Evolutionary conservation across 2,888 invertebrate genomes (phyloP).

Genomic region (Coenonympha arcania): DNA sequence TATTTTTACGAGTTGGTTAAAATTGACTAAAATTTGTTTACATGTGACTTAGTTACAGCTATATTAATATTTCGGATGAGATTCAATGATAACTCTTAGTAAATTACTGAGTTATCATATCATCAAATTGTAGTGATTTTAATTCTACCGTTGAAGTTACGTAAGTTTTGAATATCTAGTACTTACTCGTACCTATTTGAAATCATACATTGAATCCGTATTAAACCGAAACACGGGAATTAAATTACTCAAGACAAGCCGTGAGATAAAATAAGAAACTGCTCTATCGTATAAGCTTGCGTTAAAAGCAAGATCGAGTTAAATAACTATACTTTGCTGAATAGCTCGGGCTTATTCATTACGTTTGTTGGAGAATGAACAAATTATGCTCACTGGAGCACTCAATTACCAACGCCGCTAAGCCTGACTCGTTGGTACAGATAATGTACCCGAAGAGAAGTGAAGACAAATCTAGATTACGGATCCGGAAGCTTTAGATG

Average conservation of each 20-base stretch:
- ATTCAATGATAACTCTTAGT: too few species aligned
- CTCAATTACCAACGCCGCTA: slow-evolving; percentile 24
- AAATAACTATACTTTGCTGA: slow-evolving; percentile 2
- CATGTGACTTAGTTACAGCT: too few species aligned
- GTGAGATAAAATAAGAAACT: not conserved
- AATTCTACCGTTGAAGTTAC: too few species aligned
- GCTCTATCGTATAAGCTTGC: slow-evolving; percentile 3
- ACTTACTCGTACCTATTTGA: not conserved
- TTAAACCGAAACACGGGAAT: not conserved
- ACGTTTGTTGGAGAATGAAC: slow-evolving; percentile 18
- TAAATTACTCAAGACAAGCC: not conserved
- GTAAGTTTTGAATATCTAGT: too few species aligned
- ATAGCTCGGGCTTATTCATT: slow-evolving; percentile 14
- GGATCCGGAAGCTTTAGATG: slow-evolving; percentile 15
- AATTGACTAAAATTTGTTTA: too few species aligned
- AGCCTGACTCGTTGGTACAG: slow-evolving; percentile 16
- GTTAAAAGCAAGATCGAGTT: not conserved
- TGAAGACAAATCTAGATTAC: slow-evolving; percentile 23
- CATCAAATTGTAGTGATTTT: too few species aligned
- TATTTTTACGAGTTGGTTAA: too few species aligned
- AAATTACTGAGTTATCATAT: too few species aligned
- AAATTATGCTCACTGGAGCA: slow-evolving; percentile 22
- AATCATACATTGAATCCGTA: not conserved
- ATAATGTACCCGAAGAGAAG: slow-evolving; percentile 22
- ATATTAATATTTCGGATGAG: too few species aligned